Base-by-base conservation (phyloP, 2,888 invertebrate species). In the Zhengitettix transpicula region DNA sequence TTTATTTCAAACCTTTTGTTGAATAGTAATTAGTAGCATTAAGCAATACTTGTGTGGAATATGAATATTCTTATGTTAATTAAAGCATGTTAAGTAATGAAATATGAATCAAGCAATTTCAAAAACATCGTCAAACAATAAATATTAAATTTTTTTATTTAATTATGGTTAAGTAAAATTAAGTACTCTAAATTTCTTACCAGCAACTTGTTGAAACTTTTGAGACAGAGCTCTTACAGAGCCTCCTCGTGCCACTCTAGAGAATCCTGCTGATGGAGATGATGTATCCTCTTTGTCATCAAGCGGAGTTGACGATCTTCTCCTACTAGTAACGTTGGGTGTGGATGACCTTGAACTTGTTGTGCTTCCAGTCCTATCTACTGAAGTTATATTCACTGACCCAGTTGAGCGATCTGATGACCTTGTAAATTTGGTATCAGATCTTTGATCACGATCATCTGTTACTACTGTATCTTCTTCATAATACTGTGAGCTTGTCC, bases 201-300 rank as follows among this genome's bases (percentile, higher is more conserved):
- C 77, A 67, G 82, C 79, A 70, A 82, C 85, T 68, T 86, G 84
- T 67, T 85, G 84, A 69, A 84, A 87, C 71, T 86, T 87, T 69
- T 87, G 85, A n/a, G 85, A 85, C 64, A 87, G 78, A 60, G 85
- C 86, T 69, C 85, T 85, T 14, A 87, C 85, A 0, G 87, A 87
- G 65, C 82, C 85, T 66, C 83, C 79, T n/a, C 85, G 76, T 40
- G 80, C 78, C 10, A 80, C 74, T 72, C 71, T 54, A n/a, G 60
- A 42, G 44, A 62, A 52, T 9, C 62, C 62, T n/a, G 60, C 58
- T 10, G 60, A 51, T n/a, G 63, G 58, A 14, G 55, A 61, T 60
- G 52, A 60, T 42, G 56, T 62, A 47, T 55, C 60, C 14, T 55
- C 54, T 17, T 61, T 59, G 10, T 59, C 52, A 15, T 58, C 64